Percentiles rank a stretch among this genome's conserved stretches.
Evolutionary conservation across 2,113 vertebrate genomes (phyloP).

Genomic region (Actenoides lindsayi): DNA sequence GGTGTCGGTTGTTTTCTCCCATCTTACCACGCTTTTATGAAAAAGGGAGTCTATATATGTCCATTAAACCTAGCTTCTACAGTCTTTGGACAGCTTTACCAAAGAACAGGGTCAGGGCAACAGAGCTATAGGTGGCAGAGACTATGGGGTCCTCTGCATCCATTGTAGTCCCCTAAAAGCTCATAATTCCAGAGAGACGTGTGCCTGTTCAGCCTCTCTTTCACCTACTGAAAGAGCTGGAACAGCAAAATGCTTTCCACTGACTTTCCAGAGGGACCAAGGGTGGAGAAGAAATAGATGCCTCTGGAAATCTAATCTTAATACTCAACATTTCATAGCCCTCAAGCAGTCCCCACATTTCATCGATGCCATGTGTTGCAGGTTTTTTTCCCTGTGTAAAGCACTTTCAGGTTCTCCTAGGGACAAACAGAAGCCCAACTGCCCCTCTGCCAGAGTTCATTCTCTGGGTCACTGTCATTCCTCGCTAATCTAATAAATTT

Average conservation of each 20-base stretch:
- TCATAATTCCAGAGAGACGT: rapidly evolving
- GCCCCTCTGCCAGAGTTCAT: not conserved
- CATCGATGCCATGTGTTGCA: not conserved
- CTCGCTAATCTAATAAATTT: not conserved
- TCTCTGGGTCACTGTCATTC: not conserved
- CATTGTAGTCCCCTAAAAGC: not conserved
- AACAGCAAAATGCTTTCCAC: not conserved
- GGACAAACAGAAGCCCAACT: not conserved
- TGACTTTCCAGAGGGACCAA: not conserved
- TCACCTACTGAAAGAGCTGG: not conserved
- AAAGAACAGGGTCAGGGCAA: not conserved
- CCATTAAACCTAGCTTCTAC: not conserved
- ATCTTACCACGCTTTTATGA: not conserved
- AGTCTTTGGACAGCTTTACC: not conserved
- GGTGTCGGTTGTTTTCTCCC: not conserved
- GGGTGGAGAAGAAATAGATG: not conserved
- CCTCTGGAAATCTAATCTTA: not conserved
- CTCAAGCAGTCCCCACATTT: not conserved
- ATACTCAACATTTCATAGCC: rapidly evolving
- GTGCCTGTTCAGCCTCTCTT: not conserved
- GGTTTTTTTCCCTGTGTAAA: not conserved
- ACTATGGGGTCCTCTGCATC: not conserved
- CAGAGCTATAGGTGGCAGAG: not conserved
- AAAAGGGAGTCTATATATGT: not conserved
- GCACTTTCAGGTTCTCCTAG: not conserved